Evolutionary conservation across 2,797 vertebrate genomes (phyloP), one percentile per base, ranked within the genome.

Genomic region (Pteronotus mesoamericanus): DNA sequence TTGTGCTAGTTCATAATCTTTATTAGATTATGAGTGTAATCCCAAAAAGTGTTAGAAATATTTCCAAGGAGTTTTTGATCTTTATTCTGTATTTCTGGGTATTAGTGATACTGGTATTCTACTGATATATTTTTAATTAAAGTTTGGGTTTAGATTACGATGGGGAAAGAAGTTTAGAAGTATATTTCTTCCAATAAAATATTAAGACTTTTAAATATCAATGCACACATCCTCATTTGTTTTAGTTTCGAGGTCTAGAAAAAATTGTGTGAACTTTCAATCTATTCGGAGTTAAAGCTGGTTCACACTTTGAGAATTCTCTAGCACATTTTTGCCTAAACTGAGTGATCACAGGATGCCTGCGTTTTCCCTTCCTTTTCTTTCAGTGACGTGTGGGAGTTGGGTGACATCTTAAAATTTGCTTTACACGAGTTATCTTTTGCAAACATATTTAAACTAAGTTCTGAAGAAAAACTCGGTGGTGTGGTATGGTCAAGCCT

Each of bases 101-200:
- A 94, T 91, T 96, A 95, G 78, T 97, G 89, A 88, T 92, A 79
- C 61, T 16, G 84, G 29, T 89, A 92, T 97, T 97, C 92, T 97
- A 94, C 83, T 95, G 89, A 90, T 94, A 91, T 94, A 69, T 86
- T 93, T 95, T 96, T 90, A 93, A 88, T 93, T 94, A 89, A 92
- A 93, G 44, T 71, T 97, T 96, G 55, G 96, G 94, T 96, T 97
- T 93, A 78, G 95, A 92, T 94, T 91, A 78, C 74, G 71, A 91
- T 95, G 83, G 79, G 61, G 51, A 82, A 92, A 89, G 75, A 95
- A 90, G 68, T 96, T 93, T 91, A 61, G 77, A 95, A 88, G 69
- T 85, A 48, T 98, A 97, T 97, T 98, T 98, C 94, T 91, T 92
- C 55, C 96, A 94, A 96, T 90, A 82, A 91, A 98, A 97, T 96